Conservation (phyloP, 2,797 vertebrate genomes). For the Selene dorsalis region DNA sequence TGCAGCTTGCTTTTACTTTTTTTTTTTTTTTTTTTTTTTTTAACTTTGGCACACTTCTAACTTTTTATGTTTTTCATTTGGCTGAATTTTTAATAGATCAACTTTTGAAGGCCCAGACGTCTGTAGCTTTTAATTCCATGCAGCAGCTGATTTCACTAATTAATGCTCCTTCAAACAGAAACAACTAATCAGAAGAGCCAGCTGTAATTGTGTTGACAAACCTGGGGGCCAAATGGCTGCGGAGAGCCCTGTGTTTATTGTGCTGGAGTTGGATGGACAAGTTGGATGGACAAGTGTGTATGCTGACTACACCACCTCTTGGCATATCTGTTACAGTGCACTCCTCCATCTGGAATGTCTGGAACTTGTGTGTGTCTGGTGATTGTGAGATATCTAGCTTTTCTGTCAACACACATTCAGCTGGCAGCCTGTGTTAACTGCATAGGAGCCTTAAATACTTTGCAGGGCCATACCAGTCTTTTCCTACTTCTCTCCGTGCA, state of each 20-base stretch:
- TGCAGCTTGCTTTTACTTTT: not conserved
- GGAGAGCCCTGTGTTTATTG: slow-evolving; percentile 23
- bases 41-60: not conserved
- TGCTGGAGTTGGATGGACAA: too few relatives aligned
- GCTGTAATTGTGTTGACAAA: slow-evolving; percentile 51
- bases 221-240: slow-evolving; percentile 16
- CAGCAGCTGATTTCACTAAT: slow-evolving; percentile 51
- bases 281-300: slow-evolving; percentile 12
- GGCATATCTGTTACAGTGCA: slow-evolving; percentile 56
- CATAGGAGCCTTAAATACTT: slow-evolving; percentile 41
- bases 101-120: slow-evolving; percentile 7
- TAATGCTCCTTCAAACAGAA: slow-evolving; percentile 33
- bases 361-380: slow-evolving; percentile 20
- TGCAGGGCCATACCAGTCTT: slow-evolving; percentile 23
- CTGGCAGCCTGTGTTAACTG: slow-evolving; percentile 56
- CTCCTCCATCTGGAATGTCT: slow-evolving; percentile 47
- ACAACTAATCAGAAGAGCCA: slow-evolving; percentile 41
- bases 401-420: slow-evolving; percentile 69
- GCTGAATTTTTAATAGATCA: slow-evolving; percentile 13
- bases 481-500: not conserved
- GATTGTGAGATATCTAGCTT: slow-evolving; percentile 63
- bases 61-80: too few relatives aligned
- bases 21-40: too few relatives aligned
- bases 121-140: slow-evolving; percentile 35
- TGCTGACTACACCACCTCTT: slow-evolving; percentile 31